These are phyloP conservation scores for Sinelater perroti DNA, from an alignment of 2,888 invertebrate genomes.

Conservation along the genomic window DNA sequence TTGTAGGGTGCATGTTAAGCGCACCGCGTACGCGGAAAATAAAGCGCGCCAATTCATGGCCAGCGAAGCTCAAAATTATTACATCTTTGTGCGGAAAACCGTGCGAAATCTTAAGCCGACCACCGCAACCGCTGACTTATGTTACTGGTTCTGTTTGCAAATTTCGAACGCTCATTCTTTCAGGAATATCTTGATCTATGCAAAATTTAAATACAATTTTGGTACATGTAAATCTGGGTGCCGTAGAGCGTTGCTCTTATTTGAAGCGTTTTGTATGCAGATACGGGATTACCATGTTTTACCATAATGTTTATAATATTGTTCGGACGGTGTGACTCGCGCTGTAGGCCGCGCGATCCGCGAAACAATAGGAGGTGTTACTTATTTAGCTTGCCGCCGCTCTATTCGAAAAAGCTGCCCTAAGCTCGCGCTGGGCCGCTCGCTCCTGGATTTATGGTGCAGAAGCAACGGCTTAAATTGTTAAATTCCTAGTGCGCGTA, in stretches of 20 bases:
- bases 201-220: constrained; percentile 58
- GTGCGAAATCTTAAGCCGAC: constrained; percentile 42
- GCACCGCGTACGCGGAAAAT: constrained; percentile 35
- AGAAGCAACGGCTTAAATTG: too few relatives aligned
- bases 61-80: constrained; percentile 45
- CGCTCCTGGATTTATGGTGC: too few relatives aligned
- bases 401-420: too few relatives aligned
- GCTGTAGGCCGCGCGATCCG: constrained; percentile 36
- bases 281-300: constrained; percentile 50
- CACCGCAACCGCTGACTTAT: constrained; percentile 36
- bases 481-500: too few relatives aligned
- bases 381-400: constrained; percentile 39
- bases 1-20: constrained; percentile 9
- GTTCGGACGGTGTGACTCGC: constrained; percentile 46
- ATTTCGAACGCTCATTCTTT: constrained; percentile 44
- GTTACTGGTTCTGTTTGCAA: constrained; percentile 50
- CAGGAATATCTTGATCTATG: constrained; percentile 49
- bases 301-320: constrained; percentile 56
- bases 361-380: constrained; percentile 55
- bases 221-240: constrained; percentile 55
- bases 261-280: constrained; percentile 52
- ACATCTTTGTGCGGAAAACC: constrained; percentile 44
- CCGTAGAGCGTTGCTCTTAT: constrained; percentile 45
- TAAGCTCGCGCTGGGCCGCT: too few relatives aligned
- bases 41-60: constrained; percentile 41